Evolutionary conservation across 1,140 invertebrate genomes (phyloP), one percentile per base, ranked within the genome.

Genomic region (Bursaphelenchus mucronatus): DNA sequence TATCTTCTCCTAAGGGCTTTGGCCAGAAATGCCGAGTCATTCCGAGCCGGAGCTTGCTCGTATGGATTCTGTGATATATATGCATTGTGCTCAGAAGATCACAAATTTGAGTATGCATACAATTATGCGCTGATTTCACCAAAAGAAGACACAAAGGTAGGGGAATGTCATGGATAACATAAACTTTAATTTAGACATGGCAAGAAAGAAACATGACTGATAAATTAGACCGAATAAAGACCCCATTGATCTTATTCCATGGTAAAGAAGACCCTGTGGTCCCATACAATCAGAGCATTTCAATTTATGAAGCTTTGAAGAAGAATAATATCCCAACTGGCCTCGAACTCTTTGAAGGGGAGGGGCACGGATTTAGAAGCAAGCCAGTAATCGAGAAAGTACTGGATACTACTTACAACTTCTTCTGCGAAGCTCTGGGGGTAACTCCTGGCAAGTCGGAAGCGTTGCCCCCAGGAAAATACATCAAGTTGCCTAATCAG

Each of bases 281-380:
- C 30, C 10, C 9, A n/a, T 62, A n/a, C 11, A 3, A 61, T 40
- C 59, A 62, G 30, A 62, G 59, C 30, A 39, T 21, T 13, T 9
- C 55, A 4, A 61, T 58, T 30, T 41, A 58, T 40, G 52, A 61
- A 17, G n/a, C 9, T 4, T 41, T 62, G 15, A 62, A 62, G 11
- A 62, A 62, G 59, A 50, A 62, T 11, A 39, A 39, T 40, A 30
- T 62, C 30, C 10, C 13, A 15, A 61, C 53, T n/a, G 59, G 40
- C 15, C 30, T 62, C 10, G 39, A 30, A 30, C 21, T 62, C 9
- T 62, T 62, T 30, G 59, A 62, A 10, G 59, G 49, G 10, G 59
- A 62, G 11, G 59, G 59, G 10, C 59, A 62, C 21, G 59, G 59
- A 13, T 62, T 62, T 9, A 13, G 50, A 19, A 62, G 57, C 10